Base-by-base conservation (phyloP, 1,140 invertebrate species). In the Drosophila kurseongensis region DNA sequence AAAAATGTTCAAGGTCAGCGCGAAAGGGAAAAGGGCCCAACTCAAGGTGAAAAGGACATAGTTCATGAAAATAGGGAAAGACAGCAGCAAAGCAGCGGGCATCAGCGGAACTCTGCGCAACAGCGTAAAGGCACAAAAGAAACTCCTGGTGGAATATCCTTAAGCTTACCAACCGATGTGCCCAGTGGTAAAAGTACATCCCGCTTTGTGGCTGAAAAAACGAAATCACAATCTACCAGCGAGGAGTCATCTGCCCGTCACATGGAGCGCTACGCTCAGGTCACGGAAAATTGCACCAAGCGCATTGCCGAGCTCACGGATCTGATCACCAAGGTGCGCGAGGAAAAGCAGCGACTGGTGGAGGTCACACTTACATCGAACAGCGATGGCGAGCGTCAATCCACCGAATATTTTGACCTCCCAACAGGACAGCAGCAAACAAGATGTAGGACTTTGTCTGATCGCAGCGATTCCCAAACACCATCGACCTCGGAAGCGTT, bases 371-470 rank as follows among this genome's bases (percentile, higher is more conserved):
- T 92, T 0, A 92, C 92, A 0, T 92, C 91, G 1, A 81, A 69
- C 18, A 92, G 91, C 52, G 88, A 86, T 5, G 80, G 72, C 13
- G 86, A 82, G 4, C 77, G 80, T 2, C 89, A 83, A 32, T 91
- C 90, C 9, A 92, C 92, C 0, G 92, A 92, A 52, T 92, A 92
- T 36, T 60, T 90, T 12, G 91, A 92, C 0, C 59, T 91, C 23
- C 79, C 91, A 0, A 44, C 50, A 4, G 58, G 38, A 9, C 57
- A 73, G 32, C 35, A 35, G 9, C 56, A 51, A n/a, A 35, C 50
- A 5, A 57, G 75, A 27, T 61, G 72, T 6, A 54, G 76, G 4
- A 80, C 73, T 0, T 2, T 59, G 0, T 90, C 86, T 3, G 80
- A 89, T 10, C 77, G 77, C n/a, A 82, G 76, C 48, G 84, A 90